A percentile compares a stretch with the other conserved stretches of the same genome.
Conservation (phyloP, 2,888 invertebrate species). For the Agrochola lychnidis region DNA sequence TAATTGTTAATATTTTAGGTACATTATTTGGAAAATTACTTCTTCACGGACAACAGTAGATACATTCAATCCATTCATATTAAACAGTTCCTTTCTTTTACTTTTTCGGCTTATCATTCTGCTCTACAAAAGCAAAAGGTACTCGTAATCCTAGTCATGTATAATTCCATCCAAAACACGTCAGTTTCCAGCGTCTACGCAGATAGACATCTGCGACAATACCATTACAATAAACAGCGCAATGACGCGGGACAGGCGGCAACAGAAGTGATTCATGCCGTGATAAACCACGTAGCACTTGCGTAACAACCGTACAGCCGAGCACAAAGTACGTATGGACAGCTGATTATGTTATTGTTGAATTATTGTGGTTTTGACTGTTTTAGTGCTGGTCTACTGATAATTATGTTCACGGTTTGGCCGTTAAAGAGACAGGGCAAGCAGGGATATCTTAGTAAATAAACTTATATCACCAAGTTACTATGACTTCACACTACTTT, state of each 20-base stretch:
- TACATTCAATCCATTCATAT: too few species aligned
- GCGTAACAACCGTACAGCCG: conserved; percentile 54
- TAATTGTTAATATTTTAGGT: too few species aligned
- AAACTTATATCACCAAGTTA: background rate
- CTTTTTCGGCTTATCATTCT: background rate
- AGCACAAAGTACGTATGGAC: conserved; percentile 46
- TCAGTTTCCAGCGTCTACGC: conserved; percentile 24
- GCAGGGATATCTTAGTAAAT: background rate
- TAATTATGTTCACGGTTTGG: conserved; percentile 6
- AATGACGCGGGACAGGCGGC: conserved; percentile 51
- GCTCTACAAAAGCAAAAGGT: background rate
- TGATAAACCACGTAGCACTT: conserved; percentile 62
- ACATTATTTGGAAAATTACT: too few species aligned
- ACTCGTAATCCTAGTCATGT: background rate
- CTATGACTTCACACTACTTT: too few species aligned
- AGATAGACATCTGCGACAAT: conserved; percentile 36
- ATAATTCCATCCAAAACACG: conserved; percentile 18
- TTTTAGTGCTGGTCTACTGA: conserved; percentile 18
- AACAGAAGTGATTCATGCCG: conserved; percentile 60
- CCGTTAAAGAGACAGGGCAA: background rate
- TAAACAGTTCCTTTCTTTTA: background rate
- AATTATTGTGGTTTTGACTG: conserved; percentile 32
- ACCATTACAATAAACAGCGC: conserved; percentile 49
- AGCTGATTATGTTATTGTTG: conserved; percentile 49
- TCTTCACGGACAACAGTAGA: too few species aligned